A percentile compares a stretch with the other conserved stretches of the same genome.
Evolutionary conservation across 2,888 invertebrate species (phyloP).

Genomic region (Leucoma salicis): DNA sequence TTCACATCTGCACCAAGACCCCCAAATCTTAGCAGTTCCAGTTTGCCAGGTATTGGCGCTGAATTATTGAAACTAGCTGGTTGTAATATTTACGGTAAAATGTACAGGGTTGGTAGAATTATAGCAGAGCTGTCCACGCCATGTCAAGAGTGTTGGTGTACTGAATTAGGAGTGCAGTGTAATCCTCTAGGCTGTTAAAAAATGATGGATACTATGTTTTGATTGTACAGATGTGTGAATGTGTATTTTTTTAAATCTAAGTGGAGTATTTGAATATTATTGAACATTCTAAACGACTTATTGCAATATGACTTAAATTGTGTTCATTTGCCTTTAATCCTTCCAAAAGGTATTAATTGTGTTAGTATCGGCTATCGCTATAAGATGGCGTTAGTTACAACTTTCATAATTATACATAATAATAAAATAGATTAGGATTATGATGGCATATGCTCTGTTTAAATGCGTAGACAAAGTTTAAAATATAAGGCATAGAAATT

Average conservation of each 20-base stretch:
- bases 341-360: background rate
- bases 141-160: slow-evolving; percentile 93
- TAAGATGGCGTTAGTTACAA: background rate
- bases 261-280: slow-evolving; percentile 26
- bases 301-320: background rate
- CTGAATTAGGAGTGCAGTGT: slow-evolving; percentile 93
- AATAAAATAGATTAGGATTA: background rate
- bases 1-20: slow-evolving; percentile 38
- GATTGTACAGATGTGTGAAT: slow-evolving; percentile 42
- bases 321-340: background rate
- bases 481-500: background rate
- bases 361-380: background rate
- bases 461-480: too few relatives aligned
- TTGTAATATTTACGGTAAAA: slow-evolving; percentile 94
- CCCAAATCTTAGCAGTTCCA: slow-evolving; percentile 31
- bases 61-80: slow-evolving; percentile 90
- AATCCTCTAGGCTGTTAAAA: slow-evolving; percentile 59
- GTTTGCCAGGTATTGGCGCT: slow-evolving; percentile 46
- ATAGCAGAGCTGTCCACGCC: slow-evolving; percentile 91
- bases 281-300: slow-evolving; percentile 5
- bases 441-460: too few relatives aligned
- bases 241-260: slow-evolving; percentile 21
- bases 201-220: slow-evolving; percentile 6
- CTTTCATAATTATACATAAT: background rate
- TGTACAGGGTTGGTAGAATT: slow-evolving; percentile 92